Evolutionary conservation across 2,888 invertebrate species (phyloP), one percentile per base, ranked within the genome.

Genomic region (Drosophila prostipennis): DNA sequence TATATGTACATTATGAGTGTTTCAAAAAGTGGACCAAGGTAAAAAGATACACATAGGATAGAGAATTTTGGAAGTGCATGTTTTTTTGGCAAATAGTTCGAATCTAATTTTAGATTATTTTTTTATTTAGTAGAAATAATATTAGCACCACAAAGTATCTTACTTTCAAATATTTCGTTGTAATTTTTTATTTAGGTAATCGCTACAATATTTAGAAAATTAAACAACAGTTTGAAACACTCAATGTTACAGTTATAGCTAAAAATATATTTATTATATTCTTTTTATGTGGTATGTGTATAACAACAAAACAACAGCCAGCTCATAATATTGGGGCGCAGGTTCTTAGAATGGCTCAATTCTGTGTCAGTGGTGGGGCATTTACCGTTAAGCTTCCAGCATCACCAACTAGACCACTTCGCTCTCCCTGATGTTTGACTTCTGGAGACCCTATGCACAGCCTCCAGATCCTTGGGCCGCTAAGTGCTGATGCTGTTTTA

Each of bases 361-460:
- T 69, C 77, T 72, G 63, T 61, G 64, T 72, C 73, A 73, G 55
- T 72, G 59, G 58, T 71, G 59, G 53, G 57, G 61, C 71, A 80
- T 77, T 80, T 80, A 80, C 87, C 87, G 65, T 80, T 46, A 77
- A 60, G 70, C 64, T 55, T 70, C 61, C 72, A 76, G 78, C 68
- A 78, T 68, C 56, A 61, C 63, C 61, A 61, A 79, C 48, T 52
- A 39, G 64, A 65, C 52, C 52, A 65, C 68, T 52, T 68, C 39
- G 52, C 53, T 39, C 52, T 43, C 68, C 42, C 45, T n/a, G 64
- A 37, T 65, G 64, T 49, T 65, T 16, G 37, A 39, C 34, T 48
- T 34, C 16, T 34, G 32, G 48, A 34, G 11, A 48, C 11, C 16
- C 34, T 45, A 45, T 39, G 19, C 19, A 46, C 48, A 39, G 36